phyloP scores from a whole-genome alignment of 1,140 invertebrate species.

The Eubasilissa regina region DNA sequence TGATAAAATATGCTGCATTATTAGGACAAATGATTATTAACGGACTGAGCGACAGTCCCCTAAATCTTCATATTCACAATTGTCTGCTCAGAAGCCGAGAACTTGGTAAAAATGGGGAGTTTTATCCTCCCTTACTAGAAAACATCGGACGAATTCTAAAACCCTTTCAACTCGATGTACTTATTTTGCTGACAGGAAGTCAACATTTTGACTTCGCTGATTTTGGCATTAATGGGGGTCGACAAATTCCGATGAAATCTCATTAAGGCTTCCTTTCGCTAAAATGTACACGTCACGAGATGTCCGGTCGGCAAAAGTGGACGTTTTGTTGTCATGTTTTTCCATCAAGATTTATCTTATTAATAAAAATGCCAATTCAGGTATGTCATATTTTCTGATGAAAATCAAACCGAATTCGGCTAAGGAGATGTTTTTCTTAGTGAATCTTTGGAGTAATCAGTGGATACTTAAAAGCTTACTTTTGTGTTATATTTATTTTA shows the following conservation, averaged over 20 bases:
- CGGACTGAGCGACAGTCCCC: constrained; percentile 55
- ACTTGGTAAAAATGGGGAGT: constrained; percentile 5
- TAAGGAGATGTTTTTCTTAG: not conserved
- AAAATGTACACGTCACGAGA: constrained; percentile 24
- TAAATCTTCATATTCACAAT: constrained; percentile 22
- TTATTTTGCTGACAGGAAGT: not conserved
- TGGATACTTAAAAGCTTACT: too few species aligned
- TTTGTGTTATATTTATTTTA: too few species aligned
- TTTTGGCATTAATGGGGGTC: not conserved
- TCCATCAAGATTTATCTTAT: constrained; percentile 4
- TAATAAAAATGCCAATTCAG: constrained; percentile 12
- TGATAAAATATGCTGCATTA: constrained; percentile 60
- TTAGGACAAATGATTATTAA: constrained; percentile 61
- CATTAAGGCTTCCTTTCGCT: constrained; percentile 22
- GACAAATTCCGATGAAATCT: constrained; percentile 38
- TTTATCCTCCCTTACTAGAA: not conserved
- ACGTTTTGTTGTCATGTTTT: constrained; percentile 18
- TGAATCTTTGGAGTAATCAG: too few species aligned
- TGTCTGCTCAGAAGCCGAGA: not conserved
- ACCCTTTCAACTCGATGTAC: not conserved
- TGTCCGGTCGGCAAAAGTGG: not conserved
- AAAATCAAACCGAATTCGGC: not conserved
- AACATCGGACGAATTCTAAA: not conserved
- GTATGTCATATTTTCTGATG: constrained; percentile 11
- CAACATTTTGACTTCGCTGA: constrained; percentile 3